These are phyloP conservation scores for Karalla daura DNA, from an alignment of 2,797 vertebrate genomes.

Conservation along the genomic window DNA sequence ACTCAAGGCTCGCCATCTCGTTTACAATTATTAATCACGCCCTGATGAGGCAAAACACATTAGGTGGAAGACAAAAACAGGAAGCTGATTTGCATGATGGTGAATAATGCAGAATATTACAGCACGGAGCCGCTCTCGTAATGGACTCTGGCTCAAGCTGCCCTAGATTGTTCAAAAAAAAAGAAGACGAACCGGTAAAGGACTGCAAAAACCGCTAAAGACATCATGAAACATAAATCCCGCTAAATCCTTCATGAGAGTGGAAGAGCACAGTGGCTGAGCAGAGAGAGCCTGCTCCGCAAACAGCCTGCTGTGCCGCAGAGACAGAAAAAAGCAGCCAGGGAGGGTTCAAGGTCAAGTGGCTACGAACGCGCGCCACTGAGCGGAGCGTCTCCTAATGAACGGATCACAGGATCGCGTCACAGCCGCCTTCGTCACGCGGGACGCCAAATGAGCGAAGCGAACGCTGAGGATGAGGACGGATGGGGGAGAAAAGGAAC, in stretches of 20 bases:
- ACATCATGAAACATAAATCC: constrained; percentile 51
- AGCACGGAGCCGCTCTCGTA: constrained; percentile 11
- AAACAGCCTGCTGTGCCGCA: constrained; percentile 18
- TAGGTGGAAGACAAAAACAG: constrained; percentile 5
- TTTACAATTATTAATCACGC: constrained; percentile 4
- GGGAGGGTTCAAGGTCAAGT: constrained; percentile 35
- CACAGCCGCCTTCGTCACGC: no score
- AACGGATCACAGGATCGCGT: no score
- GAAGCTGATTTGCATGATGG: background rate
- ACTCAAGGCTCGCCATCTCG: background rate
- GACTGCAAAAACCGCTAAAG: constrained; percentile 27
- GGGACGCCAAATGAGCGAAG: no score
- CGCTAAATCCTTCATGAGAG: constrained; percentile 46
- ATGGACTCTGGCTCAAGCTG: constrained; percentile 32
- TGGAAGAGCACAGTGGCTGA: background rate
- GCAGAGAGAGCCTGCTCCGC: constrained; percentile 13
- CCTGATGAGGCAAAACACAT: background rate
- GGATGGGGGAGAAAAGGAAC: background rate
- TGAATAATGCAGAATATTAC: background rate
- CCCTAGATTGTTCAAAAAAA: background rate
- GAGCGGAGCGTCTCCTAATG: background rate
- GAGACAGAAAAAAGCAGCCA: constrained; percentile 25
- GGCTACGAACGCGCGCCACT: constrained; percentile 14
- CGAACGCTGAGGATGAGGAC: no score
- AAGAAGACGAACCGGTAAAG: constrained; percentile 27